phyloP scores from a whole-genome alignment of 1,140 invertebrate genomes.

The Philopotamus ludificatus region DNA sequence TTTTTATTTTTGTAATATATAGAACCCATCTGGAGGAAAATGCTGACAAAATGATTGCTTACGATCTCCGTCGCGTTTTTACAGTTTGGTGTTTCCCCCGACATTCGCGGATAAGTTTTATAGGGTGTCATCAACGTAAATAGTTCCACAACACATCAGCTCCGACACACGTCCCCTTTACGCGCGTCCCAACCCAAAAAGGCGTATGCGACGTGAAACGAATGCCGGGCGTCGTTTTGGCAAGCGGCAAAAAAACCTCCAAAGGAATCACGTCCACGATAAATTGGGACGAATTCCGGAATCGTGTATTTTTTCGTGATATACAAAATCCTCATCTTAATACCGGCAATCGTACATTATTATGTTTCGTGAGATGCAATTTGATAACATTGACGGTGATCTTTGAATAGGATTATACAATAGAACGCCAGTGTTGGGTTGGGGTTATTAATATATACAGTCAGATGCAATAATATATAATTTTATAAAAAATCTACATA shows the following conservation, averaged over 20 bases:
- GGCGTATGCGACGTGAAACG: background rate
- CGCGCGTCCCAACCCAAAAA: background rate
- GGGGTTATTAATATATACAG: too few relatives aligned
- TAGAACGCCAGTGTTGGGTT: too few relatives aligned
- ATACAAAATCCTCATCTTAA: too few relatives aligned
- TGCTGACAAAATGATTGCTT: conserved; percentile 1
- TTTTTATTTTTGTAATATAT: too few relatives aligned
- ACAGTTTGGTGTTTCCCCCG: conserved; percentile 10
- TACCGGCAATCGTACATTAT: too few relatives aligned
- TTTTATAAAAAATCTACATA: too few relatives aligned
- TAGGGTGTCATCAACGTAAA: conserved; percentile 24
- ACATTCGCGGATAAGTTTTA: conserved; percentile 25
- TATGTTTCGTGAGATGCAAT: too few relatives aligned
- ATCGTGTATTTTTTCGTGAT: too few relatives aligned
- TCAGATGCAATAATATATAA: too few relatives aligned
- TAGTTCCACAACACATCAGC: conserved; percentile 13
- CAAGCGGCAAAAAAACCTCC: background rate
- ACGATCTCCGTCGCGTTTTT: background rate
- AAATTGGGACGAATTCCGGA: too few relatives aligned
- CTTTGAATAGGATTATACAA: too few relatives aligned
- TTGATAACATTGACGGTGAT: too few relatives aligned
- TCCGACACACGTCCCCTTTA: background rate
- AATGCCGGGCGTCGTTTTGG: background rate
- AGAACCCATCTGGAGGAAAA: conserved; percentile 2
- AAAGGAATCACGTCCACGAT: background rate